These are phyloP conservation scores for Lepus oiostolus DNA, from an alignment of 2,797 vertebrate genomes.

Conservation along the genomic window DNA sequence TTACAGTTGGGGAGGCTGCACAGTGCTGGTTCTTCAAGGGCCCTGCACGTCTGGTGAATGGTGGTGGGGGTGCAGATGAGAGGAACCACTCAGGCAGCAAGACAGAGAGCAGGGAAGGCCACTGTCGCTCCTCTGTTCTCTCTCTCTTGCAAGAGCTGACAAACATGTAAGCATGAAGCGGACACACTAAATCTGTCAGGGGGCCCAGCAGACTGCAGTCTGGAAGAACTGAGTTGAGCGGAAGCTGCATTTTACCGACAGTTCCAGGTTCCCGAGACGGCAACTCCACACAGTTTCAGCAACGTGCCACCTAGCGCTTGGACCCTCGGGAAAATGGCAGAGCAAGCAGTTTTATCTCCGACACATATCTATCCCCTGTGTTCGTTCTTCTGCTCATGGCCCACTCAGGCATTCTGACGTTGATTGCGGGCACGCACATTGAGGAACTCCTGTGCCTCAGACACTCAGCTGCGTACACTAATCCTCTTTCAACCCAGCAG, in stretches of 20 bases:
- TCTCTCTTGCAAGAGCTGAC: background rate
- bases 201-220: background rate
- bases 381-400: background rate
- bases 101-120: too few species aligned
- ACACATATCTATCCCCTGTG: background rate
- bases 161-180: background rate
- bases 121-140: background rate
- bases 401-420: background rate
- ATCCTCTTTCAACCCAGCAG: background rate
- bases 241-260: background rate
- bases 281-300: background rate
- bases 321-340: background rate
- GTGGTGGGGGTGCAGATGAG: too few species aligned
- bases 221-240: background rate
- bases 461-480: background rate
- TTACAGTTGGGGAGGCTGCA: too few species aligned
- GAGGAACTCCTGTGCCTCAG: background rate
- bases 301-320: background rate
- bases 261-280: background rate
- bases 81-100: too few species aligned
- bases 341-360: constrained; percentile 11
- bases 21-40: too few species aligned
- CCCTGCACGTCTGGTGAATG: too few species aligned
- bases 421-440: constrained; percentile 8
- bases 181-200: background rate